These are phyloP conservation scores for Struthidea cinerea DNA, from an alignment of 2,113 vertebrate genomes.

Conservation along the genomic window DNA sequence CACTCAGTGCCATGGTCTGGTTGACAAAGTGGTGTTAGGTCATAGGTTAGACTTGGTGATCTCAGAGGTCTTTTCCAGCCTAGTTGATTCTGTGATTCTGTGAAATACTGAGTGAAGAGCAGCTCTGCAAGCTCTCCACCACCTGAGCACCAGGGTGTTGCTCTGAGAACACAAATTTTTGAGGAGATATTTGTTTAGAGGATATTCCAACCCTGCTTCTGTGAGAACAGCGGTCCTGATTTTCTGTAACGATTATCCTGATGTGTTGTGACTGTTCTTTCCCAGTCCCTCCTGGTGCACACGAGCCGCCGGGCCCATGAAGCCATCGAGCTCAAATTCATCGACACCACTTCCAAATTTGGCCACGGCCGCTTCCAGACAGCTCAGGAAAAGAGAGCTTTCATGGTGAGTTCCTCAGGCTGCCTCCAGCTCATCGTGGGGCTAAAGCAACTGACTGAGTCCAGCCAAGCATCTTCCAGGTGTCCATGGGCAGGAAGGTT, in stretches of 20 bases:
- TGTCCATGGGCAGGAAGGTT: not conserved
- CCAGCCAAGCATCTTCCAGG: not conserved
- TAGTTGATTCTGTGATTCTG: not conserved
- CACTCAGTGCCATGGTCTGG: not conserved
- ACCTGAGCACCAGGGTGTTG: not conserved
- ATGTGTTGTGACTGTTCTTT: not conserved
- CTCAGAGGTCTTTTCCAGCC: not conserved
- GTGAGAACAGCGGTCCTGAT: not conserved
- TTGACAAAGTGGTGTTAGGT: not conserved
- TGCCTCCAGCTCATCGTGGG: not conserved
- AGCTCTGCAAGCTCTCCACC: not conserved
- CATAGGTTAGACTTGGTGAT: not conserved
- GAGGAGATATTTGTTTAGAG: not conserved
- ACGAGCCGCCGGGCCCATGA: slow-evolving; percentile 70
- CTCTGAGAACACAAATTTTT: not conserved
- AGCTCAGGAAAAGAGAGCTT: slow-evolving; percentile 77
- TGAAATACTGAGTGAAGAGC: not conserved
- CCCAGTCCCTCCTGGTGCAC: slow-evolving; percentile 77
- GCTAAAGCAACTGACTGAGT: not conserved
- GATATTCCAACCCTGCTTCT: not conserved
- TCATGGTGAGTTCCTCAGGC: slow-evolving; percentile 74
- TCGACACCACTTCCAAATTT: slow-evolving; percentile 84
- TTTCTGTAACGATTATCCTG: not conserved
- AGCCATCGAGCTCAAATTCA: slow-evolving; percentile 80
- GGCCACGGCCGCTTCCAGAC: slow-evolving; percentile 82